Base-by-base conservation (phyloP, 2,113 vertebrate species). In the Rhinogobius similis region DNA sequence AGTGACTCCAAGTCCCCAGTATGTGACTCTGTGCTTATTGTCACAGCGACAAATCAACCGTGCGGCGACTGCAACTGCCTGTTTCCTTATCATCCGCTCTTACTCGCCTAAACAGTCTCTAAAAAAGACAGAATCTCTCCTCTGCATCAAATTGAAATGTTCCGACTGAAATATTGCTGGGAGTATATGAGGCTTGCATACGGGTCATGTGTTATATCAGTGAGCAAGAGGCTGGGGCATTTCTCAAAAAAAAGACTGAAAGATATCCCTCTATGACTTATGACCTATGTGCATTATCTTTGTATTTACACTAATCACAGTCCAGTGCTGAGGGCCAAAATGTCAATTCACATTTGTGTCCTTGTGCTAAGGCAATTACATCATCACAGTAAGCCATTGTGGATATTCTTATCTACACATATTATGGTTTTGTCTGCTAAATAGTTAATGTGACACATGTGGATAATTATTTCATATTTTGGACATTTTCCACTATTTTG, bases 71-170 rank as follows among this genome's bases (percentile, higher is more conserved):
- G 73, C 77, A 86, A 86, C 85, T 82, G 84, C 83, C 77, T 82
- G 75, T 81, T 71, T 77, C 73, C 85, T 89, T 91, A 91, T 90
- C 84, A 46, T 70, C 70, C 12, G 41, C 21, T 70, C 77, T 77
- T 77, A 75, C 82, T 85, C 44, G 55, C 73, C 80, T 84, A 77
- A 89, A 86, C 86, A 86, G 72, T 81, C 73, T 29, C 55, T 26
- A 26, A 79, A 83, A 76, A 32, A 72, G 82, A 82, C 86, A 71
- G 78, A 88, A 89, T 89, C 86, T 85, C 38, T 48, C 64, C 67
- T 74, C 82, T 76, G 73, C 85, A 90, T 91, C 87, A 90, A 91
- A 89, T 89, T 88, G 87, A 88, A 88, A 90, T 75, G 86, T 88
- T 90, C 79, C 72, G 32, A 85, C 75, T 85, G 86, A 90, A 90